Base-by-base conservation (phyloP, 2,888 invertebrate genomes). In the Pseudoips prasinana region DNA sequence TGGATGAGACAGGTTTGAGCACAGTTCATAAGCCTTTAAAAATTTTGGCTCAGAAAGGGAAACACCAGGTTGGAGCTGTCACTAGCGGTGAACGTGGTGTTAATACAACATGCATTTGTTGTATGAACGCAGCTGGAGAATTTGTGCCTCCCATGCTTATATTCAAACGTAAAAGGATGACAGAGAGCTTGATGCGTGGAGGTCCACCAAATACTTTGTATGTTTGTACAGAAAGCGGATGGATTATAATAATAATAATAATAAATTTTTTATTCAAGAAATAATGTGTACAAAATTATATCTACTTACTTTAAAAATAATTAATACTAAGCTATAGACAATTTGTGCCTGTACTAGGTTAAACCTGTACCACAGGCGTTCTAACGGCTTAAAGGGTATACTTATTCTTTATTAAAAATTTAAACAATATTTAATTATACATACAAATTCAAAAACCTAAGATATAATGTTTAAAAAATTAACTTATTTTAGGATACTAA, bases 21-120 rank as follows among this genome's bases (percentile, higher is more conserved):
- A 46, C 54, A 7, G 46, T 44, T 20, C 36, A 42, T 8, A 51
- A 47, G 17, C 40, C 36, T 25, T 32, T 39, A 8, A 45, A 47
- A 46, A 26, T 46, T 24, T 30, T 50, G 8, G 43, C 43, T 43
- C 37, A 38, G 45, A 52, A 46, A 31, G 46, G 47, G 10, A 39
- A 50, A 42, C 28, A 43, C 27, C 41, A 42, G 35, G 39, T 47
- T 10, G 41, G 42, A 27, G 34, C 39, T 43, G 10, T 26, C 26
- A 51, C 51, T 28, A 47, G 47, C 18, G 42, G 42, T 14, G 47
- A 47, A 39, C 28, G 42, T 22, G 45, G 45, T 32, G 19, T 47
- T 22, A 47, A 20, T 22, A 50, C 44, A 8, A 47, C 36, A 35
- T 27, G 30, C 11, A 17, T 39, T 18, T 39, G 31, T 34, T 22